Evolutionary conservation across 1,140 invertebrate species (phyloP), one percentile per base, ranked within the genome.

Genomic region (Kradibia gibbosae): DNA sequence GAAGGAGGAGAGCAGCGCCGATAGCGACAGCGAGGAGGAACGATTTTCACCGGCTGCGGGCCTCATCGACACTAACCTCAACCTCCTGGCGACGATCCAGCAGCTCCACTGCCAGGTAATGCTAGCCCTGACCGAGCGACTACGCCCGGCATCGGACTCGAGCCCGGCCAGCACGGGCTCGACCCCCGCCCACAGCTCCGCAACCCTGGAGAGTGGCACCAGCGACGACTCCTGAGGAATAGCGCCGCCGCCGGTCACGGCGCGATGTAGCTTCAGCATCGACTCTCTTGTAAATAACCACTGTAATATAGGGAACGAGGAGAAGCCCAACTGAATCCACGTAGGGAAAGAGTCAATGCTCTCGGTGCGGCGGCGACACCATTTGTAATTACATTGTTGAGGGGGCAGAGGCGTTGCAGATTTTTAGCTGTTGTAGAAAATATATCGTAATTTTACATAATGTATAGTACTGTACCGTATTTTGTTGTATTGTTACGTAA

Each of bases 31-130:
- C 28, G 85, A 85, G 60, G 86, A 86, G n/a, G 84, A 79, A 53
- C 85, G 87, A 55, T 88, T 87, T 80, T 88, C 90, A 8, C 89
- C 89, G 0, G 89, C 90, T 0, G 88, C 90, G 0, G 90, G 89
- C 2, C 80, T 91, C 78, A 91, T 91, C 83, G 90, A 90, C 83
- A 90, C 90, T 31, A 91, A 91, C 78, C 86, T 91, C 57, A 91
- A 91, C 85, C 85, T 91, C 8, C 83, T 91, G 13, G 89, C 90
- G 15, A 91, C 90, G 57, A 91, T 91, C 78, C 90, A 91, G 77
- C 90, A 91, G 70, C 85, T 91, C 7, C 90, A 91, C 81, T 91
- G 89, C 80, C 90, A 91, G 83, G 90, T 91, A 34, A 91, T 91
- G 90, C 84, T 91, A 53, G 91, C 91, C 22, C 86, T 91, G 10